Conservation (phyloP, 2,888 invertebrate species). For the Calliphora vomitoria region DNA sequence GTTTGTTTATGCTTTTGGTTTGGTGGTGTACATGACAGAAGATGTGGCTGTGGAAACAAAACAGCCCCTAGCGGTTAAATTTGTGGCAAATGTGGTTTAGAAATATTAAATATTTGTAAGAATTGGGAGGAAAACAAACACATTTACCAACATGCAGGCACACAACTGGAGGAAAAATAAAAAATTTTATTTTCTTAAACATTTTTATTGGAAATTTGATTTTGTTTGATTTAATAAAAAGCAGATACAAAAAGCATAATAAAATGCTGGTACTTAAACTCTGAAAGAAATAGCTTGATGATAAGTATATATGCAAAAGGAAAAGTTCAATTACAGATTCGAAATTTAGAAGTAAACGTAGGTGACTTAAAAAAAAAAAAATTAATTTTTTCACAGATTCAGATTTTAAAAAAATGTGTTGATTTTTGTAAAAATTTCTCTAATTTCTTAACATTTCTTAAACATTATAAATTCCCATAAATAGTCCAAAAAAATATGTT, state of each 20-base stretch:
- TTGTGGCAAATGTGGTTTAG: conserved; percentile 65
- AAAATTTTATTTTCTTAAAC: conserved; percentile 48
- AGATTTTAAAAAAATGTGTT: too few relatives aligned
- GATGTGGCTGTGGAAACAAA: conserved; percentile 9
- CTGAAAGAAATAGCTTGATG: too few relatives aligned
- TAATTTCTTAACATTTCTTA: too few relatives aligned
- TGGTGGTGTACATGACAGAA: background rate
- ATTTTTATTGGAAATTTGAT: conserved; percentile 60
- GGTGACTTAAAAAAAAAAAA: too few relatives aligned
- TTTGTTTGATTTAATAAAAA: conserved; percentile 43
- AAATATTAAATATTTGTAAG: conserved; percentile 60
- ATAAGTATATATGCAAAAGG: too few relatives aligned
- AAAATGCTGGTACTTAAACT: background rate
- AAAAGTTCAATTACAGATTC: too few relatives aligned
- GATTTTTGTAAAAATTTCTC: too few relatives aligned
- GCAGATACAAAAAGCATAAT: background rate
- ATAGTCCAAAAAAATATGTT: background rate
- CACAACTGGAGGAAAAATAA: conserved; percentile 9
- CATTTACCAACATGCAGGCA: background rate
- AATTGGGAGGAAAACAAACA: conserved; percentile 40
- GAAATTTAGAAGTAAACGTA: too few relatives aligned
- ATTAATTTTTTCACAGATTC: too few relatives aligned
- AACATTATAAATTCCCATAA: background rate
- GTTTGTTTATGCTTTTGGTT: background rate
- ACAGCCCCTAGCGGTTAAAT: conserved; percentile 48